Percentiles rank a stretch among this genome's conserved stretches.
These are phyloP conservation scores for Patella caerulea DNA, from an alignment of 2,888 invertebrate genomes.

Conservation along the genomic window DNA sequence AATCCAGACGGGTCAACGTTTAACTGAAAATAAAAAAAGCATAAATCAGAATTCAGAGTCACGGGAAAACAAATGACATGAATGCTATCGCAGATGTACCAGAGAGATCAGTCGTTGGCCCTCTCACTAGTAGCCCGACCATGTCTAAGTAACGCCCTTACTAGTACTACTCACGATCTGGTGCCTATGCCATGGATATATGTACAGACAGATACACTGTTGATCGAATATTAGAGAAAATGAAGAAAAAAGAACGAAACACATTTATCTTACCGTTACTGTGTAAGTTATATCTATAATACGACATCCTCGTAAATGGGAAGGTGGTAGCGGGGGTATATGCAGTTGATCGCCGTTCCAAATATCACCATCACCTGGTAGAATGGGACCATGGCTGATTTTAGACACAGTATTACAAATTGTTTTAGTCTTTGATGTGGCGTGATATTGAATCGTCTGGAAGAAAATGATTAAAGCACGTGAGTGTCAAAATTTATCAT, in stretches of 20 bases:
- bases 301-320: slow-evolving; percentile 92
- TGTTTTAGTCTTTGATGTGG: slow-evolving; percentile 10
- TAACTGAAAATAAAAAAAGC: slow-evolving; percentile 44
- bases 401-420: background rate
- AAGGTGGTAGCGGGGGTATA: slow-evolving; percentile 93
- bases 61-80: no score
- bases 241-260: no score
- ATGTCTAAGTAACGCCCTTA: no score
- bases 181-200: no score
- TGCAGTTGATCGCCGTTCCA: slow-evolving; percentile 92
- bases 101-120: no score
- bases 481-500: no score
- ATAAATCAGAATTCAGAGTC: background rate
- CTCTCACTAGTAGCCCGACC: no score
- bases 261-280: slow-evolving; percentile 30
- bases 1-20: slow-evolving; percentile 59
- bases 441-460: slow-evolving; percentile 19
- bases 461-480: background rate
- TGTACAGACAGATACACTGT: no score
- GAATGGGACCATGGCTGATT: slow-evolving; percentile 82
- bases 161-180: no score
- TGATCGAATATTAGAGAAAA: no score
- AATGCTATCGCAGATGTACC: no score
- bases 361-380: slow-evolving; percentile 84
- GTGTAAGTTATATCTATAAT: slow-evolving; percentile 89